Conservation (phyloP, 2,888 invertebrate genomes). For the Erebia ligea region DNA sequence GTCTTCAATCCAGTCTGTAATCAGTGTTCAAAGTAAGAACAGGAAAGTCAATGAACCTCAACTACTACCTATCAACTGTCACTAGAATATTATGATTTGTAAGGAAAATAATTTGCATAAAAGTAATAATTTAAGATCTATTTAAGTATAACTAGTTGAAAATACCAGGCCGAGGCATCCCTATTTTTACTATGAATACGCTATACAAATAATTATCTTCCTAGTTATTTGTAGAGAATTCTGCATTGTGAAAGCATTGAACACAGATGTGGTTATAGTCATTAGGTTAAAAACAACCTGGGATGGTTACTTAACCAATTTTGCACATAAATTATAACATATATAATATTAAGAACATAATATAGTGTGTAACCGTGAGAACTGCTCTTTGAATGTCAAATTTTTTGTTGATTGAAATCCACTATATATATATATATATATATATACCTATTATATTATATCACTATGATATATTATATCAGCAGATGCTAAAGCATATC, state of each 20-base stretch:
- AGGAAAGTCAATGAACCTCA: too few species aligned
- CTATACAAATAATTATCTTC: slow-evolving; percentile 69
- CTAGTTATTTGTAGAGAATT: slow-evolving; percentile 80
- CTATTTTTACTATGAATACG: too few species aligned
- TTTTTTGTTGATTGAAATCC: slow-evolving; percentile 41
- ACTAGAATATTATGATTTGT: too few species aligned
- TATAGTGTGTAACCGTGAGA: slow-evolving; percentile 14
- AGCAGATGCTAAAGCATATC: slow-evolving; percentile 49
- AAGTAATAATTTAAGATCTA: too few species aligned
- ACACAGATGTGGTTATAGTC: slow-evolving; percentile 72
- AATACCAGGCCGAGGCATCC: too few species aligned
- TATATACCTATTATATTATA: too few species aligned
- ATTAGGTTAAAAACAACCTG: slow-evolving; percentile 65
- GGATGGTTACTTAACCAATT: slow-evolving; percentile 59
- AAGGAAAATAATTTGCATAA: too few species aligned
- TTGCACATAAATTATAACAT: slow-evolving; percentile 38
- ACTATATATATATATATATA: slow-evolving; percentile 28
- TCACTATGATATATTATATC: slow-evolving; percentile 31
- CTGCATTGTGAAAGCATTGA: slow-evolving; percentile 74
- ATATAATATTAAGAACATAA: not conserved
- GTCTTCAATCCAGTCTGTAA: slow-evolving; percentile 77
- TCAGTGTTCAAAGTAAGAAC: too few species aligned
- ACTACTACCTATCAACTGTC: too few species aligned
- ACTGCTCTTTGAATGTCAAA: slow-evolving; percentile 23
- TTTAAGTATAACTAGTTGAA: too few species aligned